phyloP scores from a whole-genome alignment of 2,888 invertebrate genomes.

The Trissonchulus latispiculum region DNA sequence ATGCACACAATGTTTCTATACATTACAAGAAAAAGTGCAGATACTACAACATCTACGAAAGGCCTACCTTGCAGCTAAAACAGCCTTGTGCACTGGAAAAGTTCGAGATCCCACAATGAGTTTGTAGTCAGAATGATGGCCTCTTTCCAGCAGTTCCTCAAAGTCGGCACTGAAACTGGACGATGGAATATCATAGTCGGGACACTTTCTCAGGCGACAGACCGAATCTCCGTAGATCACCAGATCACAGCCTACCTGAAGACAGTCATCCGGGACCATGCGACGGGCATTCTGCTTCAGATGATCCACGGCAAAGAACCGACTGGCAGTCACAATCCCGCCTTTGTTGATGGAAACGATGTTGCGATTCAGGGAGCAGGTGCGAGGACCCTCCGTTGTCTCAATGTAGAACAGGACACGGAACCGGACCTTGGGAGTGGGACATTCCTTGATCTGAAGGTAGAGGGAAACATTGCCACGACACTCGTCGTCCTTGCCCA shows the following conservation, averaged over 20 bases:
- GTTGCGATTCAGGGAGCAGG: slow-evolving; percentile 33
- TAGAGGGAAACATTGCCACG: slow-evolving; percentile 32
- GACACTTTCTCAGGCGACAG: slow-evolving; percentile 4
- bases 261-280: slow-evolving; percentile 29
- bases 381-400: slow-evolving; percentile 32
- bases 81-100: not conserved
- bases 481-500: slow-evolving; percentile 35
- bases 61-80: slow-evolving; percentile 4
- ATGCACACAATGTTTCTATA: not conserved
- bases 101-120: slow-evolving; percentile 10
- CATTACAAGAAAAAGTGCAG: not conserved
- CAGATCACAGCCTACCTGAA: slow-evolving; percentile 29
- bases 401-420: slow-evolving; percentile 34
- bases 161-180: not conserved
- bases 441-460: slow-evolving; percentile 32
- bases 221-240: slow-evolving; percentile 30
- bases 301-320: slow-evolving; percentile 32
- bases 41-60: not conserved
- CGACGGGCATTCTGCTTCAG: slow-evolving; percentile 26
- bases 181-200: slow-evolving; percentile 1
- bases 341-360: slow-evolving; percentile 33
- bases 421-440: slow-evolving; percentile 30
- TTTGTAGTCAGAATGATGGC: slow-evolving; percentile 14
- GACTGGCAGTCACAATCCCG: slow-evolving; percentile 35
- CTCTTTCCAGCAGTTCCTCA: not conserved